phyloP scores from a whole-genome alignment of 2,113 vertebrate species.

The Lota lota region DNA sequence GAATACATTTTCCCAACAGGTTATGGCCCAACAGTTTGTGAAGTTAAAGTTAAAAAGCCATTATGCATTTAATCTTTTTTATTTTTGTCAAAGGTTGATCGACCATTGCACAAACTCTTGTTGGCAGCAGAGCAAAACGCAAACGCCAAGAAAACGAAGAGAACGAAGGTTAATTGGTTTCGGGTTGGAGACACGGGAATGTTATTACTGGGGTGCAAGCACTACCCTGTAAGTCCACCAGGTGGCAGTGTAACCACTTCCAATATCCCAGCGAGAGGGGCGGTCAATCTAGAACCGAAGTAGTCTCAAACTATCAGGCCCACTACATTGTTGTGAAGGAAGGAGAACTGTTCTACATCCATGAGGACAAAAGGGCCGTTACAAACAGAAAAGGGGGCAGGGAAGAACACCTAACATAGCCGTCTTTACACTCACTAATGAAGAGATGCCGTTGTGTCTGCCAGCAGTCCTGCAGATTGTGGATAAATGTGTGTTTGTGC shows the following conservation, averaged over 20 bases:
- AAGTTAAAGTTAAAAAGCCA: background rate
- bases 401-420: conserved; percentile 10
- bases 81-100: no score
- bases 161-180: no score
- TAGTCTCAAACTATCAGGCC: no score
- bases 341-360: background rate
- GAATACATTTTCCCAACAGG: background rate
- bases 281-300: background rate
- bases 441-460: conserved; percentile 88
- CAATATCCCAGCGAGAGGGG: background rate
- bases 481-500: conserved; percentile 86
- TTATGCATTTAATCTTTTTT: background rate
- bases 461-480: conserved; percentile 88
- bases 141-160: no score
- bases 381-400: background rate
- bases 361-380: background rate
- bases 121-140: no score
- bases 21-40: background rate
- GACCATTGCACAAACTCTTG: no score
- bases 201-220: background rate
- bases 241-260: conserved; percentile 36
- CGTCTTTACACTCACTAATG: conserved; percentile 85
- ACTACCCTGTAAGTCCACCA: conserved; percentile 27
- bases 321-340: no score
- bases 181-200: no score